phyloP scores from a whole-genome alignment of 2,888 invertebrate genomes.

The Tenthredo mesomela region DNA sequence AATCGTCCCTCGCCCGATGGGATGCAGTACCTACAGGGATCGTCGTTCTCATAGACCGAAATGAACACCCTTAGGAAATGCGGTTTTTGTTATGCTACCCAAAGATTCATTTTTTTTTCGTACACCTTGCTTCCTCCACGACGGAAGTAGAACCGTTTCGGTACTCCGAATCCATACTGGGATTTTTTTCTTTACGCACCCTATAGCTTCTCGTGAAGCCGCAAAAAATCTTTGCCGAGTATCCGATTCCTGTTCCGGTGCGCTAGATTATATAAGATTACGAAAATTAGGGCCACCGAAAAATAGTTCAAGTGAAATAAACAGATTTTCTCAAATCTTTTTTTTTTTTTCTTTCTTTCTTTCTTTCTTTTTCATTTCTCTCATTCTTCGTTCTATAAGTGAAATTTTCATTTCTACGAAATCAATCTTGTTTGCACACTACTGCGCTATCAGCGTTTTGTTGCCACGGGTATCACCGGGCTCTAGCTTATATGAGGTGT shows the following conservation, averaged over 20 bases:
- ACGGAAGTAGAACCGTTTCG: conserved; percentile 41
- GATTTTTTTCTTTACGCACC: conserved; percentile 15
- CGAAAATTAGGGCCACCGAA: conserved; percentile 14
- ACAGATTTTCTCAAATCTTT: background rate
- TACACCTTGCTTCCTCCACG: conserved; percentile 20
- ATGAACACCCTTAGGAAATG: conserved; percentile 48
- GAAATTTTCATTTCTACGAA: background rate
- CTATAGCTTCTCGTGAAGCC: conserved; percentile 35
- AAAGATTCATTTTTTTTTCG: background rate
- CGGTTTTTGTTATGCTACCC: conserved; percentile 30
- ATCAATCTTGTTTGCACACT: background rate
- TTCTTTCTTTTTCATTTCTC: background rate
- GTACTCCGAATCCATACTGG: conserved; percentile 37
- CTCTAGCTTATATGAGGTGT: background rate
- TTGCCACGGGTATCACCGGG: conserved; percentile 9
- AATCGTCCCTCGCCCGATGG: conserved; percentile 3
- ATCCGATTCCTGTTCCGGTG: conserved; percentile 39
- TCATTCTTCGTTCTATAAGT: background rate
- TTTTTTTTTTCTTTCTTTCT: too few species aligned
- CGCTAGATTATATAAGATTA: background rate
- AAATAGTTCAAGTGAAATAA: background rate
- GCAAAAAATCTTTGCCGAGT: conserved; percentile 36
- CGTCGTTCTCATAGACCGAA: conserved; percentile 35
- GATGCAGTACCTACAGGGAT: background rate
- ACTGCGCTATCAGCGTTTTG: background rate